Percentiles rank a stretch among this genome's conserved stretches.
Evolutionary conservation across 2,797 vertebrate genomes (phyloP).

Genomic region (Sebastolobus alascanus): DNA sequence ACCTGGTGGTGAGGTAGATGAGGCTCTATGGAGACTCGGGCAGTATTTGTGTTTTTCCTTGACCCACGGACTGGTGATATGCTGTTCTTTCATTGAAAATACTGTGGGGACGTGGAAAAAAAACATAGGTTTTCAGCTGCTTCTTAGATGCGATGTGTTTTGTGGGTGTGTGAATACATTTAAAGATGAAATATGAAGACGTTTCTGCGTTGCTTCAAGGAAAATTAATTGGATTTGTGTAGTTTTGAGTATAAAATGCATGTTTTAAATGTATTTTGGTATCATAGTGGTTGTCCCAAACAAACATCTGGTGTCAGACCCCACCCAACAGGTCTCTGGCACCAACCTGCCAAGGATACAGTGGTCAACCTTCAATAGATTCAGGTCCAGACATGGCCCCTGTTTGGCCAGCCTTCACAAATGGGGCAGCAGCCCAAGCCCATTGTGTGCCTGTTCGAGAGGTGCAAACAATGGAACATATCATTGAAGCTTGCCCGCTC

Average conservation of each 20-base stretch:
- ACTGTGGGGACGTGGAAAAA: not conserved
- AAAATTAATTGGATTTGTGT: not conserved
- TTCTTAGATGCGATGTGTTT: not conserved
- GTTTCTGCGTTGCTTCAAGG: not conserved
- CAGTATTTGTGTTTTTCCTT: conserved; percentile 27
- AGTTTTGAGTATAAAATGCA: not conserved
- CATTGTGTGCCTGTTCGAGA: too few species aligned
- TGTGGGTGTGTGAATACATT: conserved; percentile 10
- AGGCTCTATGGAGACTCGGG: conserved; percentile 23
- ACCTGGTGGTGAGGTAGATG: conserved; percentile 32
- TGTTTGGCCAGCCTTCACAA: too few species aligned
- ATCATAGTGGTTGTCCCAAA: not conserved
- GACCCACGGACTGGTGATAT: conserved; percentile 40
- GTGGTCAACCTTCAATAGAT: too few species aligned
- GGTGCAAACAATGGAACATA: too few species aligned
- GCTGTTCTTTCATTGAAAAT: conserved; percentile 25
- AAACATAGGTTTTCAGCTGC: not conserved
- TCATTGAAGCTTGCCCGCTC: too few species aligned
- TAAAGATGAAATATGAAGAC: not conserved
- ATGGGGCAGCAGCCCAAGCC: too few species aligned
- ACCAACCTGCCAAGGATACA: too few species aligned
- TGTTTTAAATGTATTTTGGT: not conserved
- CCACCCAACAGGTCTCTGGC: too few species aligned
- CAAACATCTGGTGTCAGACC: too few species aligned
- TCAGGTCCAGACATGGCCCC: too few species aligned